These are phyloP conservation scores for Lepidochrysops patricia DNA, from an alignment of 2,888 invertebrate species.

Conservation along the genomic window DNA sequence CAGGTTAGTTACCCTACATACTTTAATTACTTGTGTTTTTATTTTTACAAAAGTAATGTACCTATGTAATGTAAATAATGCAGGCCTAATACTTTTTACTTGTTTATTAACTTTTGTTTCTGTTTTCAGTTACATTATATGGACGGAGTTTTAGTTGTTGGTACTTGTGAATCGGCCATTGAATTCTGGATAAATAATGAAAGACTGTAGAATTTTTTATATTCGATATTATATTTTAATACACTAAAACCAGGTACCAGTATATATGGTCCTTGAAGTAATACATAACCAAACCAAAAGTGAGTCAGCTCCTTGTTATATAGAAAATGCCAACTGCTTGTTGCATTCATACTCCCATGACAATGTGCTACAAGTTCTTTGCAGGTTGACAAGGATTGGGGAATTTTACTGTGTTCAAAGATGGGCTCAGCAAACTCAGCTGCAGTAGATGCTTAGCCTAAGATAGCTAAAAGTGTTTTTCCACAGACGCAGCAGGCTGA, in stretches of 20 bases:
- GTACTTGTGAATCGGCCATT: constrained; percentile 65
- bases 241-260: neutral
- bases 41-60: too few species aligned
- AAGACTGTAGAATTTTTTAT: constrained; percentile 24
- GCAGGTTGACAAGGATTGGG: too few species aligned
- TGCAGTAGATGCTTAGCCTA: too few species aligned
- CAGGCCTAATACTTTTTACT: neutral
- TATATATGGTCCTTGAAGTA: neutral
- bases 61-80: neutral
- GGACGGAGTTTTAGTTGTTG: constrained; percentile 60
- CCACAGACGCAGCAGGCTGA: too few species aligned
- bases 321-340: too few species aligned
- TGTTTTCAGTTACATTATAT: constrained; percentile 62
- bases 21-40: too few species aligned
- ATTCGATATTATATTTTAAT: neutral
- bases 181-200: constrained; percentile 67
- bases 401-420: too few species aligned
- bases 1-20: constrained; percentile 43
- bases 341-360: neutral
- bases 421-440: too few species aligned
- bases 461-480: too few species aligned
- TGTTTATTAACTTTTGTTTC: neutral
- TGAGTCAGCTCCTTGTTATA: neutral
- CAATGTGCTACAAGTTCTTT: too few species aligned
- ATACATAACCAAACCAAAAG: neutral